These are phyloP conservation scores for Auanema freiburgensis DNA, from an alignment of 2,888 invertebrate genomes.

Conservation along the genomic window DNA sequence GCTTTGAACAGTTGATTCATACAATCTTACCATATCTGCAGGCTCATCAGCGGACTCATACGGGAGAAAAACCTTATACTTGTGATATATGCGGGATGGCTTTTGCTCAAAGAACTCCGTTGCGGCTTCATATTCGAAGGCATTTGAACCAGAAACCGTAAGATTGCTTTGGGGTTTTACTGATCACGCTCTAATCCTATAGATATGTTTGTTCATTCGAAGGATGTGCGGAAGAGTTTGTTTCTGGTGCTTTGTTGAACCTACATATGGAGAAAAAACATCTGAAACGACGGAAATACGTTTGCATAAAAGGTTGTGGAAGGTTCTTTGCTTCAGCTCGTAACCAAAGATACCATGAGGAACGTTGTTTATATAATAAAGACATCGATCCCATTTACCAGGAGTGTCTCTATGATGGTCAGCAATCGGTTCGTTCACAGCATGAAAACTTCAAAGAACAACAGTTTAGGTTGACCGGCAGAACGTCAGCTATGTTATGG, in stretches of 20 bases:
- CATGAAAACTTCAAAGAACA: too few relatives aligned
- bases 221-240: conserved; percentile 36
- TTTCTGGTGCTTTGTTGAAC: conserved; percentile 48
- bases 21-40: conserved; percentile 19
- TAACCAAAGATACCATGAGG: conserved; percentile 40
- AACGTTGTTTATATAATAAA: conserved; percentile 28
- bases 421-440: too few relatives aligned
- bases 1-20: not conserved
- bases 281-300: conserved; percentile 34
- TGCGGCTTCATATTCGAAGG: conserved; percentile 52
- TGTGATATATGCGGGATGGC: conserved; percentile 53
- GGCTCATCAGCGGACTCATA: conserved; percentile 56
- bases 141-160: conserved; percentile 47
- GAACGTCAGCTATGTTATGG: too few relatives aligned
- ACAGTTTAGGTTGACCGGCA: too few relatives aligned
- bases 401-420: too few relatives aligned
- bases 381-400: not conserved
- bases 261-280: conserved; percentile 46
- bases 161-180: too few relatives aligned
- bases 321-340: conserved; percentile 34
- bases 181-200: too few relatives aligned
- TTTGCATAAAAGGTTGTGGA: conserved; percentile 55
- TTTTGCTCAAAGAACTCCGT: conserved; percentile 53
- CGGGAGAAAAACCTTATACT: conserved; percentile 52
- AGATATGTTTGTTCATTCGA: conserved; percentile 30